phyloP scores from a whole-genome alignment of 2,113 vertebrate species.

The Scalopus aquaticus region DNA sequence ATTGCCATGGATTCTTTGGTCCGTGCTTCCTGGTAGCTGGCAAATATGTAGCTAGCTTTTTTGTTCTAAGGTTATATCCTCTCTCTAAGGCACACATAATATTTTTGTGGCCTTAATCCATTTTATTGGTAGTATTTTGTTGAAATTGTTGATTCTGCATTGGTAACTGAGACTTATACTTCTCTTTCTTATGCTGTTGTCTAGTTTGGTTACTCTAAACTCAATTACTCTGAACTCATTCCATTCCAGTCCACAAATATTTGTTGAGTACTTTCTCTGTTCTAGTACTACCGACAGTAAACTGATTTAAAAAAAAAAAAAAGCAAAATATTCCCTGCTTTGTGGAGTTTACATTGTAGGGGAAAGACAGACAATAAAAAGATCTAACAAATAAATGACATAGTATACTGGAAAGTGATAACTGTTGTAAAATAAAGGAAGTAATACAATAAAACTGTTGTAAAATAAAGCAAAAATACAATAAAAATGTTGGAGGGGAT shows the following conservation, averaged over 20 bases:
- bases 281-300: background rate
- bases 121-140: conserved; percentile 31
- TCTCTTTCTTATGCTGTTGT: background rate
- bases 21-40: background rate
- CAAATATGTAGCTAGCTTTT: background rate
- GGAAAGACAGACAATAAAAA: background rate
- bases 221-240: background rate
- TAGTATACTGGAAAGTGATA: background rate
- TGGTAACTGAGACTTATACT: background rate
- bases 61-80: background rate
- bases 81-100: background rate
- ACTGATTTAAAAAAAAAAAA: background rate
- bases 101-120: conserved; percentile 26
- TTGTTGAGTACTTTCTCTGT: background rate
- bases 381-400: background rate
- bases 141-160: conserved; percentile 35
- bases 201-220: background rate
- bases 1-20: background rate
- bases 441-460: no score
- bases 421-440: background rate
- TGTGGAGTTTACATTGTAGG: background rate
- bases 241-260: background rate
- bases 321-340: background rate
- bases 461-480: background rate
- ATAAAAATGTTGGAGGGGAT: background rate